phyloP scores from a whole-genome alignment of 1,140 invertebrate species.

The Danaus plexippus region DNA sequence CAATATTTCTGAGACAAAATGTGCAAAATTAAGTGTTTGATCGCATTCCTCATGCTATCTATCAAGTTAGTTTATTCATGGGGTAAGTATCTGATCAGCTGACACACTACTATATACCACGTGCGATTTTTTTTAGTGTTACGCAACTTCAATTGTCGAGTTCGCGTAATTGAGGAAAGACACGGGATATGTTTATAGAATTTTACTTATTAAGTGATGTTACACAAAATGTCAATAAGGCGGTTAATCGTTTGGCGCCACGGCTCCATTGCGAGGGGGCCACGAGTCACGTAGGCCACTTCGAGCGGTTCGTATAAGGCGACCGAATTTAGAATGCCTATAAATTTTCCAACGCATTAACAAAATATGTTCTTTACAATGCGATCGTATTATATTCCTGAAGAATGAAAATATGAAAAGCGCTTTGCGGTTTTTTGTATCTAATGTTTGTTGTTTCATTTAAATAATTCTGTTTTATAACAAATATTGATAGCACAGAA shows the following conservation, averaged over 20 bases:
- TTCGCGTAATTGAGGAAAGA: constrained; percentile 9
- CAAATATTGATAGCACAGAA: background rate
- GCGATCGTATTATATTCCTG: constrained; percentile 19
- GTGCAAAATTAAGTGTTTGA: constrained; percentile 47
- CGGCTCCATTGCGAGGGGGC: constrained; percentile 56
- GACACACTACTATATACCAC: constrained; percentile 48
- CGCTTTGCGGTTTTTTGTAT: constrained; percentile 17
- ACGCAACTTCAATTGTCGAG: constrained; percentile 31
- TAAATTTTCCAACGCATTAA: constrained; percentile 15
- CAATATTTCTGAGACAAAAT: constrained; percentile 61
- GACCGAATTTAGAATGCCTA: constrained; percentile 30
- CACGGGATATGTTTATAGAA: constrained; percentile 8
- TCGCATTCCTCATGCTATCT: constrained; percentile 36
- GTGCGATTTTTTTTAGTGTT: constrained; percentile 50
- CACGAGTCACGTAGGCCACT: constrained; percentile 66
- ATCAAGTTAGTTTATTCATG: constrained; percentile 45
- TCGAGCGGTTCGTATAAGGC: constrained; percentile 39
- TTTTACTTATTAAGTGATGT: constrained; percentile 23
- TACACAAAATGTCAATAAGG: constrained; percentile 47
- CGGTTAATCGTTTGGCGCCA: constrained; percentile 53
- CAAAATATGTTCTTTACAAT: constrained; percentile 5
- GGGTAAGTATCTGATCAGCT: constrained; percentile 65
- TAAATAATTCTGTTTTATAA: background rate
- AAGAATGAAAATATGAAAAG: constrained; percentile 25
- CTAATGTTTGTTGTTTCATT: too few species aligned